phyloP scores from a whole-genome alignment of 2,888 invertebrate genomes.

The Pterostichus niger region DNA sequence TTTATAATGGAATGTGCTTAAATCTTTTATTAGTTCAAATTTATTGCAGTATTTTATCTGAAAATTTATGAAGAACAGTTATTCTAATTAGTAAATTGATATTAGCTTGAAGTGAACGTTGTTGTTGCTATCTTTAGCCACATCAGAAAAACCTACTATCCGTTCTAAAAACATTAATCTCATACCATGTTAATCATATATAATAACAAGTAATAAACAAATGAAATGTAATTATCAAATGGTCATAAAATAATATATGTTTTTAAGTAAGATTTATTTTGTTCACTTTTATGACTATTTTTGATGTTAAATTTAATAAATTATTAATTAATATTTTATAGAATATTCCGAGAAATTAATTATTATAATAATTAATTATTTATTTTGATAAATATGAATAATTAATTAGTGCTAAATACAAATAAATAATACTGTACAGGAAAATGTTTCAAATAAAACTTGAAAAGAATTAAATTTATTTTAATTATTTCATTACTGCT shows the following conservation, averaged over 20 bases:
- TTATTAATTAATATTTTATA: too few relatives aligned
- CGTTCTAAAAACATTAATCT: constrained; percentile 4
- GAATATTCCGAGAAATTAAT: too few relatives aligned
- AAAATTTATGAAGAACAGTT: constrained; percentile 44
- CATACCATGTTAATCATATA: background rate
- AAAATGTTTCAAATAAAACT: too few relatives aligned
- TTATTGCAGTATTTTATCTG: constrained; percentile 9
- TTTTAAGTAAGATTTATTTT: too few relatives aligned
- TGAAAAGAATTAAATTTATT: too few relatives aligned
- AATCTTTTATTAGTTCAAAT: background rate
- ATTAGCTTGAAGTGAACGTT: background rate
- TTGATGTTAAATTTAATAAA: too few relatives aligned
- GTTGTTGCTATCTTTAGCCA: constrained; percentile 24
- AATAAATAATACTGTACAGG: too few relatives aligned
- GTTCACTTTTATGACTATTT: too few relatives aligned
- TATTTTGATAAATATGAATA: too few relatives aligned
- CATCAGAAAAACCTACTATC: constrained; percentile 32
- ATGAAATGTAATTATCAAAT: background rate
- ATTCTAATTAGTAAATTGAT: constrained; percentile 53
- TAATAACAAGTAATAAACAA: background rate
- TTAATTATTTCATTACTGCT: too few relatives aligned
- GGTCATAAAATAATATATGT: background rate
- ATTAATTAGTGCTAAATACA: too few relatives aligned
- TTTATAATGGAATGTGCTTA: background rate
- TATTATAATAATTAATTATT: too few relatives aligned